phyloP scores from a whole-genome alignment of 2,797 vertebrate genomes.

The Chaunax sp. region DNA sequence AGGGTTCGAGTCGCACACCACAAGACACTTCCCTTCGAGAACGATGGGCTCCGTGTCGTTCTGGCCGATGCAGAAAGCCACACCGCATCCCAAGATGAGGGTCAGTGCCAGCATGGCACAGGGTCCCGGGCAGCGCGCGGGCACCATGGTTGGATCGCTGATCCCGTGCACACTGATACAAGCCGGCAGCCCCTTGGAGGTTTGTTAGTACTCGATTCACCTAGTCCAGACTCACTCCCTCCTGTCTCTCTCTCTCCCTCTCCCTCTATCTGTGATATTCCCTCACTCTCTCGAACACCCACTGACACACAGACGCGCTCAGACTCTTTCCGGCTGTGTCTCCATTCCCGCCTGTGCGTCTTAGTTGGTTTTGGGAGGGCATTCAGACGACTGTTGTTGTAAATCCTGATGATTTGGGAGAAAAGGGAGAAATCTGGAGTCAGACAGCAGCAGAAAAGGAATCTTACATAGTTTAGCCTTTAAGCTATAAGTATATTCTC shows the following conservation, averaged over 20 bases:
- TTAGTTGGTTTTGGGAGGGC: slow-evolving; percentile 76
- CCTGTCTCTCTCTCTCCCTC: slow-evolving; percentile 45
- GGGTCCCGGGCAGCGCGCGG: slow-evolving; percentile 81
- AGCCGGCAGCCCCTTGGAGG: slow-evolving; percentile 85
- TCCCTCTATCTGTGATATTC: slow-evolving; percentile 68
- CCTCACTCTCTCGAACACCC: slow-evolving; percentile 76
- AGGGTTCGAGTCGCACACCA: slow-evolving; percentile 98
- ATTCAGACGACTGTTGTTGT: slow-evolving; percentile 72
- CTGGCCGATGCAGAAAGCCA: slow-evolving; percentile 86
- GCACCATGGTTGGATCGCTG: slow-evolving; percentile 84
- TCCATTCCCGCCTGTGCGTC: slow-evolving; percentile 78
- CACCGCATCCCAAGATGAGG: slow-evolving; percentile 86
- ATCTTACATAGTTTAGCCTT: slow-evolving; percentile 2
- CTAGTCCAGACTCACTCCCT: slow-evolving; percentile 80
- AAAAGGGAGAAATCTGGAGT: slow-evolving; percentile 37
- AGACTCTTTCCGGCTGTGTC: slow-evolving; percentile 66
- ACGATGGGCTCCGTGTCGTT: slow-evolving; percentile 99
- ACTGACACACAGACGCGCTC: slow-evolving; percentile 73
- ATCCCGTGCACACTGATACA: slow-evolving; percentile 82
- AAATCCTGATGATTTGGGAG: slow-evolving; percentile 75
- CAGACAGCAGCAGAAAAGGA: slow-evolving; percentile 1
- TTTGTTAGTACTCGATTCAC: slow-evolving; percentile 84
- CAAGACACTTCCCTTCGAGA: slow-evolving; percentile 96
- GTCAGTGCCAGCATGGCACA: slow-evolving; percentile 87
- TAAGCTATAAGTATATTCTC: slow-evolving; percentile 4